Conservation (phyloP, 2,113 vertebrate species). For the Willisornis vidua region DNA sequence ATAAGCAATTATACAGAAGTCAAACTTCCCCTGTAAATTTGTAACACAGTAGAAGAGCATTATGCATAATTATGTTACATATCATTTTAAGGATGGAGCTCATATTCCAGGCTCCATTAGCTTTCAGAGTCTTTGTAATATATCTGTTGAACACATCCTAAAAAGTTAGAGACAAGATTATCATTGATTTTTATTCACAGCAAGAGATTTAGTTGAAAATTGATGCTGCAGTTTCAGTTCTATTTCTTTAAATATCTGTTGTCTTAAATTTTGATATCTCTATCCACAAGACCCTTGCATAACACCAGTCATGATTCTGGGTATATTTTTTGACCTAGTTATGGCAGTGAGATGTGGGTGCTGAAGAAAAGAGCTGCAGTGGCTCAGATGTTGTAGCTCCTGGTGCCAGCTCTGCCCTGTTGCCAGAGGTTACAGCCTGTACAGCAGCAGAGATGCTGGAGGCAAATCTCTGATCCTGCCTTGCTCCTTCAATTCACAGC, state of each 20-base stretch:
- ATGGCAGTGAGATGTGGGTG: neutral
- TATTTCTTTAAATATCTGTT: neutral
- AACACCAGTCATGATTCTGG: neutral
- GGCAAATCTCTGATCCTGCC: neutral
- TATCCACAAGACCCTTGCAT: neutral
- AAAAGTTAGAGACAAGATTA: constrained; percentile 60
- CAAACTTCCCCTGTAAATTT: constrained; percentile 55
- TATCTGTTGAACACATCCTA: constrained; percentile 53
- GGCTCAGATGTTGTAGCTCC: neutral
- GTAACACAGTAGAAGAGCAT: constrained; percentile 44
- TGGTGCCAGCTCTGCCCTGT: neutral
- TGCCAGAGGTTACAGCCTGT: neutral
- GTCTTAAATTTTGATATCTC: neutral
- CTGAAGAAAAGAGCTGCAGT: neutral
- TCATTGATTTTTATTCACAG: constrained; percentile 64
- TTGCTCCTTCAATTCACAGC: neutral
- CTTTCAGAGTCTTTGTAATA: constrained; percentile 54
- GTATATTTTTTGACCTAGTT: neutral
- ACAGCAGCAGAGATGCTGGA: neutral
- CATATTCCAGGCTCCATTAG: constrained; percentile 70
- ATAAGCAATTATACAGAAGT: constrained; percentile 65
- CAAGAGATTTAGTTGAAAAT: neutral
- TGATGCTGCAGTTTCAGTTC: constrained; percentile 10
- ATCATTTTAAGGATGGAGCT: constrained; percentile 59
- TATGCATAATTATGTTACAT: constrained; percentile 53